phyloP scores from a whole-genome alignment of 2,113 vertebrate species.

The Sterrhoptilus dennistouni region DNA sequence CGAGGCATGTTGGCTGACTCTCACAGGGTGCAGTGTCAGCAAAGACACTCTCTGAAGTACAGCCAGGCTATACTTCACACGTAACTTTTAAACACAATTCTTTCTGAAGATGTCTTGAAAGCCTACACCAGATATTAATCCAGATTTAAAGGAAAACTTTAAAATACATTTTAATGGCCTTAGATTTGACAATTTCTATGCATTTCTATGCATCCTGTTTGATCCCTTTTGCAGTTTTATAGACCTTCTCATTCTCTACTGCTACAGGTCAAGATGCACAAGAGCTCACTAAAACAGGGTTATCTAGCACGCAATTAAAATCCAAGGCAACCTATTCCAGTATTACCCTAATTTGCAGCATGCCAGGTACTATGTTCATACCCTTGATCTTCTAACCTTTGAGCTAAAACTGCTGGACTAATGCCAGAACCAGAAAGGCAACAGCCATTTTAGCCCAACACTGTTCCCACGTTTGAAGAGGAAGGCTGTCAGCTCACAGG shows the following conservation, averaged over 20 bases:
- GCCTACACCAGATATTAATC: background rate
- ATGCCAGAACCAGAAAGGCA: background rate
- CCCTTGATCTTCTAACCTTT: background rate
- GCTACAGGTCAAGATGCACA: background rate
- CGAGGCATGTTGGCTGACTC: rapidly evolving
- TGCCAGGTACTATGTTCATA: background rate
- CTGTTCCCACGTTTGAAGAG: too few relatives aligned
- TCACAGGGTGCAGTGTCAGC: background rate
- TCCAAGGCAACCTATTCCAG: background rate
- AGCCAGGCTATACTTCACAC: background rate
- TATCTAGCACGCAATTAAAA: background rate
- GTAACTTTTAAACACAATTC: background rate
- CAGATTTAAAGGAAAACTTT: background rate
- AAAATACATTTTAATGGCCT: background rate
- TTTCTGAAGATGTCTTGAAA: background rate
- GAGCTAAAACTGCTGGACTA: background rate
- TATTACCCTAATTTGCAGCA: background rate
- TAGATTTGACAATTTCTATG: background rate
- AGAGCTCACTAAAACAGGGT: background rate
- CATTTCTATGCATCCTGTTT: background rate
- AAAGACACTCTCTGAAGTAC: background rate
- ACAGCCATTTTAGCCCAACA: background rate
- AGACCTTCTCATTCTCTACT: background rate
- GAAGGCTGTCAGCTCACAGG: background rate
- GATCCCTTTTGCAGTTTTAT: background rate